Evolutionary conservation across 2,888 invertebrate species (phyloP).

Genomic region (Orthonevra nobilis): DNA sequence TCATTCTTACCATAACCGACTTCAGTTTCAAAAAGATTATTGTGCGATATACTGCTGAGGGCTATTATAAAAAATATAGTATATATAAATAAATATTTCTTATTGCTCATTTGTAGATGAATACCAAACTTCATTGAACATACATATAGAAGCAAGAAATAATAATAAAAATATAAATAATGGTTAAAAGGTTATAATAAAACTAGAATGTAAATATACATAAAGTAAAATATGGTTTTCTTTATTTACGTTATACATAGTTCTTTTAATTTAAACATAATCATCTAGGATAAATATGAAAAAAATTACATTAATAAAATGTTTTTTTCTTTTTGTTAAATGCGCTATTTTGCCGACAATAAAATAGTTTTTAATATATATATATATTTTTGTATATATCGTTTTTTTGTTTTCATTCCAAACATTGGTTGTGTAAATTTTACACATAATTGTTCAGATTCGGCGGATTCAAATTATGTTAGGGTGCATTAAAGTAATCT

Average conservation of each 20-base stretch:
- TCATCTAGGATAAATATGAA: not conserved
- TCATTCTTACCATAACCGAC: too few relatives aligned
- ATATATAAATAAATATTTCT: slow-evolving; percentile 16
- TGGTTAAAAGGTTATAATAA: not conserved
- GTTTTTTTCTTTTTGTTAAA: slow-evolving; percentile 13
- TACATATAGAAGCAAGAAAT: slow-evolving; percentile 30
- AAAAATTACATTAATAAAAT: slow-evolving; percentile 20
- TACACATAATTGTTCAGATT: slow-evolving; percentile 19
- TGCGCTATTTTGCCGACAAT: slow-evolving; percentile 4
- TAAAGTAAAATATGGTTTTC: slow-evolving; percentile 32
- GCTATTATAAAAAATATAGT: slow-evolving; percentile 26
- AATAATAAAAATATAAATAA: not conserved
- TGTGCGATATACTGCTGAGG: slow-evolving; percentile 24
- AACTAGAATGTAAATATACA: too few relatives aligned
- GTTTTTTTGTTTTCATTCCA: not conserved
- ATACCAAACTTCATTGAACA: slow-evolving; percentile 35
- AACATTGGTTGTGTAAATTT: slow-evolving; percentile 11
- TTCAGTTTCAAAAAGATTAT: too few relatives aligned
- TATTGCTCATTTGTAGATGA: slow-evolving; percentile 20
- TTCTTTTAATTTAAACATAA: slow-evolving; percentile 31
- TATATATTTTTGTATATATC: not conserved
- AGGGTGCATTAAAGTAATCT: slow-evolving; percentile 18
- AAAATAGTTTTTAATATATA: not conserved
- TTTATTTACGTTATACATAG: slow-evolving; percentile 47
- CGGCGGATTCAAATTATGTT: not conserved